Evolutionary conservation across 2,797 vertebrate genomes (phyloP), one percentile per base, ranked within the genome.

Genomic region (Peromyscus nudipes): DNA sequence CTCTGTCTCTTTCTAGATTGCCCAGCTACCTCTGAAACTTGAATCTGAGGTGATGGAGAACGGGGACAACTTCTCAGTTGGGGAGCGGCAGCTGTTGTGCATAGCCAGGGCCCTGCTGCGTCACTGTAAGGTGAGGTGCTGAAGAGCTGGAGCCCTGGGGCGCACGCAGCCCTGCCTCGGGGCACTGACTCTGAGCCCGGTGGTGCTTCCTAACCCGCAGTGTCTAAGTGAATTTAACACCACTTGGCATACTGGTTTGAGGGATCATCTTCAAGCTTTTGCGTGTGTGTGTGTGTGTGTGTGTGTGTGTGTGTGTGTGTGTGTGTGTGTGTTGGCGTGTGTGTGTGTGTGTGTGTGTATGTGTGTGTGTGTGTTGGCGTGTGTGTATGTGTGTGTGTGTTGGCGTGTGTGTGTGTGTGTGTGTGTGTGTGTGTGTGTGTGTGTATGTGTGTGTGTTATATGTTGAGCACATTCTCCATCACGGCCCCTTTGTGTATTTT

Each of bases 11-110:
- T 31, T 52, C 5, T 96, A 99, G 99, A 98, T 99, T 98, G 98
- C 99, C 96, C 99, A 99, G 98, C 98, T 99, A 98, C 99, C 99
- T 89, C 98, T 99, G 98, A 99, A 99, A 99, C 98, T 99, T 93
- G 99, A 99, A 93, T 99, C 99, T 0, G 99, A 99, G 98, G 99
- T 99, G 95, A 98, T 99, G 98, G 99, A 99, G 98, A 99, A 99
- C 0, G 99, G 99, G 2, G 99, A 99, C 46, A 99, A 99, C 98
- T 99, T 99, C 97, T 99, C 99, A 0, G 99, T 99, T 83, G 99
- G 99, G 80, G 99, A 99, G 91, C 98, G 99, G 62, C 99, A 99
- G 98, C 98, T 99, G 67, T 96, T 99, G 67, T 99, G 99, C 92
- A 99, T 99, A 73, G 99, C 99, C 1, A 98, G 99, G 97, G 99